Evolutionary conservation across 1,140 invertebrate genomes (phyloP).

Genomic region (Bombus pyrosoma): DNA sequence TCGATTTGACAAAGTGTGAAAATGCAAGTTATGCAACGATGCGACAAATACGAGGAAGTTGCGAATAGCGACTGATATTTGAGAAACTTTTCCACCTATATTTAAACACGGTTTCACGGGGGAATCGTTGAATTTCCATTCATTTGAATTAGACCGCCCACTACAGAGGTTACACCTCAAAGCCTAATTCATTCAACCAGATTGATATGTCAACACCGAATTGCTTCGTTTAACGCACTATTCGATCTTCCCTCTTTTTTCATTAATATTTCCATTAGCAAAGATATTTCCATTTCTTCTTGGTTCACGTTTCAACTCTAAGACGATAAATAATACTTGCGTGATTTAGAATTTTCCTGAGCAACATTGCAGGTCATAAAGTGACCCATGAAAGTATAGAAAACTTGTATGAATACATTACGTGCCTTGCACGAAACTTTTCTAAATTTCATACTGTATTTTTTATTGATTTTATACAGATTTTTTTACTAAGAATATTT

Average conservation of each 20-base stretch:
- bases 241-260: not conserved
- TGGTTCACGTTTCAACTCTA: not conserved
- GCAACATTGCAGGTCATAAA: too few relatives aligned
- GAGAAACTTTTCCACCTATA: not conserved
- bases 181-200: slow-evolving; percentile 32
- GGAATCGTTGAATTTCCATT: slow-evolving; percentile 52
- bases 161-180: not conserved
- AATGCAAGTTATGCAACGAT: not conserved
- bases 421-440: too few relatives aligned
- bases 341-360: not conserved
- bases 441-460: too few relatives aligned
- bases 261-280: not conserved
- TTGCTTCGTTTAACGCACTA: not conserved
- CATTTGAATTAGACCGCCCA: slow-evolving; percentile 52
- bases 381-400: not conserved
- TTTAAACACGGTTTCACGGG: slow-evolving; percentile 5
- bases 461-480: too few relatives aligned
- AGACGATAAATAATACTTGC: not conserved
- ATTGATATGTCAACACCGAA: not conserved
- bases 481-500: too few relatives aligned
- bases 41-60: not conserved
- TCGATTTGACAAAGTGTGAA: not conserved
- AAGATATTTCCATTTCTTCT: not conserved
- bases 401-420: not conserved
- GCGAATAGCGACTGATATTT: not conserved